phyloP scores from a whole-genome alignment of 2,888 invertebrate species.

The Caenorhabditis sp. region DNA sequence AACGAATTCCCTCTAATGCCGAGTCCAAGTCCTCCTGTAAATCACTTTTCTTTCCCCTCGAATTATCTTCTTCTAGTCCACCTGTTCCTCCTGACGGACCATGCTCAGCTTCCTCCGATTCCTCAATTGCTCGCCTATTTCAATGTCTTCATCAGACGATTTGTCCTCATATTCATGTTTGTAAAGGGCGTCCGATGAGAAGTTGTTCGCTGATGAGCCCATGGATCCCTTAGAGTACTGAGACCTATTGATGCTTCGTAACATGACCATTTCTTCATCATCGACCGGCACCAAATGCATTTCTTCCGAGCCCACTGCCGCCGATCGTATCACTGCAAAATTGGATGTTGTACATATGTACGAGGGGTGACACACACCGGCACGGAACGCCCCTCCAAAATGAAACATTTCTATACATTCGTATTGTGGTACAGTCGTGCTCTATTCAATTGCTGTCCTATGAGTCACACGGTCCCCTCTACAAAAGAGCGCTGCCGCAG shows the following conservation, averaged over 20 bases:
- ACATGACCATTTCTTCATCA: conserved; percentile 55
- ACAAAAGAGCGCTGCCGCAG: conserved; percentile 18
- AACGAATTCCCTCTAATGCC: conserved; percentile 9
- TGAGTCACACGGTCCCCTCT: conserved; percentile 30
- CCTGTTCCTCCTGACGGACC: conserved; percentile 52
- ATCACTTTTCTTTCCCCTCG: not conserved
- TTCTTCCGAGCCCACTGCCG: conserved; percentile 49
- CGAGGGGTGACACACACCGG: conserved; percentile 31
- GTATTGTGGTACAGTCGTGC: conserved; percentile 35
- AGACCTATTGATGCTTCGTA: conserved; percentile 58
- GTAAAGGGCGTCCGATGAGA: conserved; percentile 32
- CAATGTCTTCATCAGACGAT: conserved; percentile 40
- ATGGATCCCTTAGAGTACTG: conserved; percentile 40
- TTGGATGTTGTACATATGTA: conserved; percentile 8
- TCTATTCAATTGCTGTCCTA: conserved; percentile 25
- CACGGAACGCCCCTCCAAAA: conserved; percentile 16
- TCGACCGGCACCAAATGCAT: conserved; percentile 49
- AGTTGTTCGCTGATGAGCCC: conserved; percentile 7
- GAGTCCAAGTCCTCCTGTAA: conserved; percentile 28
- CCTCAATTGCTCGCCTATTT: conserved; percentile 3
- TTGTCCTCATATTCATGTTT: conserved; percentile 59
- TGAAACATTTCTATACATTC: conserved; percentile 52
- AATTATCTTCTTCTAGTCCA: not conserved
- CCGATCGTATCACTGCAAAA: conserved; percentile 54
- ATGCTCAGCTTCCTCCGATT: conserved; percentile 45